Base-by-base conservation (phyloP, 2,888 invertebrate species). In the Sycophila texana region DNA sequence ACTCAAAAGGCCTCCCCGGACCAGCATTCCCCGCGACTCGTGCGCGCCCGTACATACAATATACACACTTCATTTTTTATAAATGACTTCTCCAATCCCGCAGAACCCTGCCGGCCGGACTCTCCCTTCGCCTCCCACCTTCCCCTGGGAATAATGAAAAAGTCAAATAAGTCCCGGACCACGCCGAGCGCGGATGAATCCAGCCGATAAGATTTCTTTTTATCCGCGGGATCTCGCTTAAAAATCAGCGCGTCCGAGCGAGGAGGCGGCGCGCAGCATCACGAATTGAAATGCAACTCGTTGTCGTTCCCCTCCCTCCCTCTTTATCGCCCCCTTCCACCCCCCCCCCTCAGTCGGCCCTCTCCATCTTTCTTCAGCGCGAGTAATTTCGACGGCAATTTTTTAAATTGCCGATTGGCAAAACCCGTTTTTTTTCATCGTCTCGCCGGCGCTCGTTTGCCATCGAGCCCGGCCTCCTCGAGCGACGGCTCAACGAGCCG, bases 391-490 rank as follows among this genome's bases (percentile, higher is more conserved):
- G 78, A 78, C 58, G 78, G 78, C 81, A 81, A 78, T 81, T 81
- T 81, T 78, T 81, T 81, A 81, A 81, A 81, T 81, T 81, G 75
- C 65, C 81, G 81, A 81, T 81, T 76, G 81, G 78, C 81, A 77
- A 39, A 81, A 81, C 81, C 77, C 67, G 81, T 78, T 81, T 78
- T 78, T 79, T 78, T 77, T 55, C 74, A 57, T 65, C 67, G 67
- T 14, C 49, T n/a, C 39, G 12, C 57, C 61, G 65, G 49, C 55
- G 51, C 65, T 49, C 26, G 51, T 22, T 30, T 18, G 12, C 26
- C 61, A 61, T 82, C 81, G 73, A 68, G 60, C 39, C 26, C 39
- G 55, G 51, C 67, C 74, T 76, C 77, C 55, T 81, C 78, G 66
- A 39, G 70, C 67, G 55, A 61, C 67, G 47, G 61, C 55, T 47